Conservation (phyloP, 2,888 invertebrate genomes). For the Julus scanicus region DNA sequence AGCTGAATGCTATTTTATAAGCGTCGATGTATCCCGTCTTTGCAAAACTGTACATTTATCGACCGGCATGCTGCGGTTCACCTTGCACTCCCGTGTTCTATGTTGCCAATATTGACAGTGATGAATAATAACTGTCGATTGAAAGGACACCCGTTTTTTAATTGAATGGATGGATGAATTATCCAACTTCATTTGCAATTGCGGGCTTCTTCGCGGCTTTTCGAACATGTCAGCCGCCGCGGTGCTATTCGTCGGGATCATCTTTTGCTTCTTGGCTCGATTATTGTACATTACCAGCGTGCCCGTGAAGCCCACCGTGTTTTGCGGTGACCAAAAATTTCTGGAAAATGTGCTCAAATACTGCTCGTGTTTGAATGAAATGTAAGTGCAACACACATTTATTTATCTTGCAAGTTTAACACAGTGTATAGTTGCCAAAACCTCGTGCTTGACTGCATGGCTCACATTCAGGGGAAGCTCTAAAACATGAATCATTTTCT, state of each 20-base stretch:
- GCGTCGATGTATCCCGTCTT: background rate
- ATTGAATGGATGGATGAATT: background rate
- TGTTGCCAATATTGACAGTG: background rate
- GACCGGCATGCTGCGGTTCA: background rate
- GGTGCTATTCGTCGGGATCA: slow-evolving; percentile 82
- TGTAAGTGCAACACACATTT: slow-evolving; percentile 74
- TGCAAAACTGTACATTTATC: background rate
- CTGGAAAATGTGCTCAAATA: slow-evolving; percentile 82
- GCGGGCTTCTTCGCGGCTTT: background rate
- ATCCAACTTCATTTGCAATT: background rate
- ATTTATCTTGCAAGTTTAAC: background rate
- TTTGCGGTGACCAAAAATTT: slow-evolving; percentile 81
- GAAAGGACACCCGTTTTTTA: background rate
- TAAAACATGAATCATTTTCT: no score
- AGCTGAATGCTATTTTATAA: background rate
- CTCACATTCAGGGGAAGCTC: background rate
- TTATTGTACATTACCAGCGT: slow-evolving; percentile 86
- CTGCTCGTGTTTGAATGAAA: slow-evolving; percentile 81
- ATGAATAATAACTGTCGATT: background rate
- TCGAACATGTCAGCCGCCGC: slow-evolving; percentile 80
- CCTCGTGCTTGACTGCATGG: background rate
- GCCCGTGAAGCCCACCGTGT: slow-evolving; percentile 80
- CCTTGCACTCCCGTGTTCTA: background rate
- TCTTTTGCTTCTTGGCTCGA: slow-evolving; percentile 83
- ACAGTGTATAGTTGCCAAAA: background rate